These are phyloP conservation scores for Eriocheir sinensis DNA, from an alignment of 1,140 invertebrate species.

Conservation along the genomic window DNA sequence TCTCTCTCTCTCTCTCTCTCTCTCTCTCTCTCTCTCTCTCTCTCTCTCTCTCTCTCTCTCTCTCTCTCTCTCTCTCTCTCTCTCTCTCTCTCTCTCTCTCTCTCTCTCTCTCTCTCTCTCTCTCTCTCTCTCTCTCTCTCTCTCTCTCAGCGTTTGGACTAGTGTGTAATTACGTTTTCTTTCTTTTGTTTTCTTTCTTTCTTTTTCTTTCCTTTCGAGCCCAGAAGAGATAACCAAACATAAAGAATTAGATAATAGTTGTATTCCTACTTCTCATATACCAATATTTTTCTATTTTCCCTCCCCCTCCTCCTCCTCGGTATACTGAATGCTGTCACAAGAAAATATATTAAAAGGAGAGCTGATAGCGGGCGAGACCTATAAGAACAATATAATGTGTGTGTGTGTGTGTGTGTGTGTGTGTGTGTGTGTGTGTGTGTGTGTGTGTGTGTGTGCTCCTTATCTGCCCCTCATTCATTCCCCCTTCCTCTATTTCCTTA, in stretches of 20 bases:
- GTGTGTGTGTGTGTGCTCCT: background rate
- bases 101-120: background rate
- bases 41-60: background rate
- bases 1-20: constrained; percentile 11
- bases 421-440: background rate
- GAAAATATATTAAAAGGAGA: background rate
- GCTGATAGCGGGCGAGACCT: background rate
- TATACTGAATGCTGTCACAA: background rate
- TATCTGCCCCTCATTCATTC: too few species aligned
- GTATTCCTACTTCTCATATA: too few species aligned
- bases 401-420: background rate
- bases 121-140: too few species aligned
- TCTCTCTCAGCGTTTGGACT: too few species aligned
- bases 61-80: background rate
- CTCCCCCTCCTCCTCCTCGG: background rate
- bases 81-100: too few species aligned
- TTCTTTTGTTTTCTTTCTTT: background rate
- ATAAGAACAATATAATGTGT: too few species aligned
- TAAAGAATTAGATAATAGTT: too few species aligned
- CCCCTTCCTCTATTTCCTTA: too few species aligned
- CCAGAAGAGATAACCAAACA: too few species aligned
- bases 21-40: constrained; percentile 27
- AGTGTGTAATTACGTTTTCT: too few species aligned
- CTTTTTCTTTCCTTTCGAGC: background rate
- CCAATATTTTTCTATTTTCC: too few species aligned